Conservation (phyloP, 2,888 invertebrate species). For the Diadromus collaris region DNA sequence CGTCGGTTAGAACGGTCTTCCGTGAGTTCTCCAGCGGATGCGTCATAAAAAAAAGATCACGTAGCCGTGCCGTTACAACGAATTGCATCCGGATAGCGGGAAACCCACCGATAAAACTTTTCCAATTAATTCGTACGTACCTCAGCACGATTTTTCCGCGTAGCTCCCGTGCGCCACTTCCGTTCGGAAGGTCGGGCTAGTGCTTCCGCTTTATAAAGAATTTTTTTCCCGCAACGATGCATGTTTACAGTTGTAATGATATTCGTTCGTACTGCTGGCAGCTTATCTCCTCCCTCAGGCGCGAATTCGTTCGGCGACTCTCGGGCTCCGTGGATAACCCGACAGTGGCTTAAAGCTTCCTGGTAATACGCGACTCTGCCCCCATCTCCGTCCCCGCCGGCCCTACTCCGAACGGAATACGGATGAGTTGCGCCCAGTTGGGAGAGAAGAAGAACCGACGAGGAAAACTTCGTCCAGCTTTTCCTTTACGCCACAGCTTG, state of each 20-base stretch:
- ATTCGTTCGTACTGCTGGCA: neutral
- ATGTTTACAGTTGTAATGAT: conserved; percentile 4
- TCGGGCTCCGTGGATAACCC: conserved; percentile 11
- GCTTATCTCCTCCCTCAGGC: conserved; percentile 21
- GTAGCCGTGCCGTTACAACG: neutral
- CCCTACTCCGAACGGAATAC: neutral
- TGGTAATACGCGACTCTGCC: conserved; percentile 24
- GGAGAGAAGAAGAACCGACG: conserved; percentile 1
- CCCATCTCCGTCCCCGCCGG: neutral
- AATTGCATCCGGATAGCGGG: neutral
- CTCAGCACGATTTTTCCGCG: neutral
- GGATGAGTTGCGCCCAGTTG: conserved; percentile 8
- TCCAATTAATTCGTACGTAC: neutral
- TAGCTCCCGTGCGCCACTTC: neutral
- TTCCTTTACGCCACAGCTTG: neutral
- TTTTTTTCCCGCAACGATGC: conserved; percentile 5
- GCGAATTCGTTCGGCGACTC: conserved; percentile 3
- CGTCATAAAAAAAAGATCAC: neutral
- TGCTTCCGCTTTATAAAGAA: neutral
- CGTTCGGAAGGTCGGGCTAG: neutral
- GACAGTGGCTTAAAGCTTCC: conserved; percentile 1
- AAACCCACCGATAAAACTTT: neutral
- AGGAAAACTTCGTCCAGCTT: conserved; percentile 17
- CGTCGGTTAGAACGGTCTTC: too few species aligned
- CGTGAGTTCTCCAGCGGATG: neutral